A percentile compares a stretch with the other conserved stretches of the same genome.
phyloP scores from a whole-genome alignment of 2,888 invertebrate genomes.

The Dryocosmus kuriphilus region DNA sequence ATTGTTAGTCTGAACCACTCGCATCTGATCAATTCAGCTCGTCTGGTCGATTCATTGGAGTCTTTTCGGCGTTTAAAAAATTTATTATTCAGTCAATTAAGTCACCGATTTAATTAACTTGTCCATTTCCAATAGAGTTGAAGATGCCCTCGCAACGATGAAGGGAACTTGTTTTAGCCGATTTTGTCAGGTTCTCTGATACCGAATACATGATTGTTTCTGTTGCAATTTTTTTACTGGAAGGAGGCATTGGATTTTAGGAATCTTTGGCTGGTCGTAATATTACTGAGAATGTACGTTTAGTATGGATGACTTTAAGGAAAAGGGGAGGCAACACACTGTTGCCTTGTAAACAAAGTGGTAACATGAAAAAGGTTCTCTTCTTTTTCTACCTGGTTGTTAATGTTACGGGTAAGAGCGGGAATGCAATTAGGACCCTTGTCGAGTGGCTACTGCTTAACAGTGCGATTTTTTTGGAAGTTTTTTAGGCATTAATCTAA shows the following conservation, averaged over 20 bases:
- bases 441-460: not conserved
- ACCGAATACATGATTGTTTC: not conserved
- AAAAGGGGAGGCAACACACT: not conserved
- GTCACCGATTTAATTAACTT: constrained; percentile 30
- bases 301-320: not conserved
- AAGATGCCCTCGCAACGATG: not conserved
- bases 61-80: constrained; percentile 11
- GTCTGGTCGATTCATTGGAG: constrained; percentile 22
- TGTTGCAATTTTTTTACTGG: constrained; percentile 2
- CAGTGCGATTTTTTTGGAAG: not conserved
- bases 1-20: constrained; percentile 6
- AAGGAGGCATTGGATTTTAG: not conserved
- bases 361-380: not conserved
- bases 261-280: not conserved
- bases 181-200: not conserved
- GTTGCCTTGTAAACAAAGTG: not conserved
- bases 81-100: not conserved
- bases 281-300: not conserved
- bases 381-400: not conserved
- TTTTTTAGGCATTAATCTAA: not conserved
- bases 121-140: constrained; percentile 10
- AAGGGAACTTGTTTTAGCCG: constrained; percentile 16
- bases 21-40: constrained; percentile 35
- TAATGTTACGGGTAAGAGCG: too few relatives aligned
- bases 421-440: not conserved